Conservation (phyloP, 2,888 invertebrate genomes). For the Aradus depressus region DNA sequence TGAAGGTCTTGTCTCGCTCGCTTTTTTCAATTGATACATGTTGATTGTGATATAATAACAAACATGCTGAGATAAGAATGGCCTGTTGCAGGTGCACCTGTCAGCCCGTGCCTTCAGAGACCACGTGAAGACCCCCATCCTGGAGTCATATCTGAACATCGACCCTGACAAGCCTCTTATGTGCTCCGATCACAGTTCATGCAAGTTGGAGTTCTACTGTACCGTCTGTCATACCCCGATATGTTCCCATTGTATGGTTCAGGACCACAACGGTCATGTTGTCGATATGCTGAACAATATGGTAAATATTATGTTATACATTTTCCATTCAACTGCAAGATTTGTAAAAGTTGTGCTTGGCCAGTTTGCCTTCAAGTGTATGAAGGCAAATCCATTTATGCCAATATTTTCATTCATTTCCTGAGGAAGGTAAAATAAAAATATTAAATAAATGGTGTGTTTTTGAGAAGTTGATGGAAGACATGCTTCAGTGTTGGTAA, state of each 20-base stretch:
- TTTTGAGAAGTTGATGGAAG: constrained; percentile 30
- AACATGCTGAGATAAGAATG: constrained; percentile 1
- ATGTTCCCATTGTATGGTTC: constrained; percentile 40
- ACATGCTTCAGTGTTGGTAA: too few species aligned
- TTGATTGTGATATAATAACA: constrained; percentile 22
- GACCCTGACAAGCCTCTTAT: constrained; percentile 16
- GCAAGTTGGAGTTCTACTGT: constrained; percentile 38
- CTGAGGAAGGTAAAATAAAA: too few species aligned
- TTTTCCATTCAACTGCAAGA: background rate
- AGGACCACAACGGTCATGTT: constrained; percentile 36
- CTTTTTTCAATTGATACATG: constrained; percentile 12
- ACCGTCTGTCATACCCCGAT: constrained; percentile 35
- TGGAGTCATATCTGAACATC: constrained; percentile 4
- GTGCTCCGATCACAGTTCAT: constrained; percentile 35
- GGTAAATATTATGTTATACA: constrained; percentile 32
- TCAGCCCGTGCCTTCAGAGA: constrained; percentile 20
- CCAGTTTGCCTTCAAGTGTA: background rate
- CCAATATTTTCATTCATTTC: constrained; percentile 21
- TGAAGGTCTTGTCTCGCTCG: too few species aligned
- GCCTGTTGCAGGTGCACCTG: constrained; percentile 18
- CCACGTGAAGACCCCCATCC: constrained; percentile 22
- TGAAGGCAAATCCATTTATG: too few species aligned
- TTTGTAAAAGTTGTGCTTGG: background rate
- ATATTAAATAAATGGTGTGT: constrained; percentile 35
- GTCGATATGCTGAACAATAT: constrained; percentile 33